Conservation (phyloP, 2,797 vertebrate genomes). For the Eulemur albifrons region DNA sequence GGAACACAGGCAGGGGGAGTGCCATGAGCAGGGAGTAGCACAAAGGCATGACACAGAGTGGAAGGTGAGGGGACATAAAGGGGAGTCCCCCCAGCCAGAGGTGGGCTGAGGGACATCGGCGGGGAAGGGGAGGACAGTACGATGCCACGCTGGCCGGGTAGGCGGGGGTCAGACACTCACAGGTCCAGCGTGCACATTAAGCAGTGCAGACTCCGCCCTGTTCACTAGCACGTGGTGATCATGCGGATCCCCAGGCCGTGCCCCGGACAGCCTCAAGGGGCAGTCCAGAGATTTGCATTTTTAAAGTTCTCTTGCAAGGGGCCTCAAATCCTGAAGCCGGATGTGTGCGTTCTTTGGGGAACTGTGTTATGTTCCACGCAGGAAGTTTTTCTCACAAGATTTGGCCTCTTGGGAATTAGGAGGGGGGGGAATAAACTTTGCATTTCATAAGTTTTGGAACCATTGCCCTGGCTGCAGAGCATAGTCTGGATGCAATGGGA, state of each 20-base stretch:
- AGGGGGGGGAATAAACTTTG: neutral
- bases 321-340: neutral
- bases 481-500: neutral
- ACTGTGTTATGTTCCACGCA: too few species aligned
- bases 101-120: too few species aligned
- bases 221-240: neutral
- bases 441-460: neutral
- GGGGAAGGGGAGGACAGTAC: neutral
- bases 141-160: neutral
- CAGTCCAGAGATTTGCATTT: neutral
- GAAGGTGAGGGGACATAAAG: neutral
- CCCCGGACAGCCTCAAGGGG: neutral
- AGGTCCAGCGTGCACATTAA: neutral
- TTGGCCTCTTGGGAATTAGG: neutral
- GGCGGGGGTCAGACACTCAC: neutral
- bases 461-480: neutral
- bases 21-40: neutral
- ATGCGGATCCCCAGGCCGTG: neutral
- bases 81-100: neutral
- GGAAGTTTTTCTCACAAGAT: neutral
- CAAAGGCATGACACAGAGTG: neutral
- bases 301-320: neutral
- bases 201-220: neutral
- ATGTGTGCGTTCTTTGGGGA: neutral
- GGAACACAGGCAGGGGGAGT: neutral